Conservation (phyloP, 37 sponge, comb jelly and placozoan genomes). For the Oopsacas minuta region DNA sequence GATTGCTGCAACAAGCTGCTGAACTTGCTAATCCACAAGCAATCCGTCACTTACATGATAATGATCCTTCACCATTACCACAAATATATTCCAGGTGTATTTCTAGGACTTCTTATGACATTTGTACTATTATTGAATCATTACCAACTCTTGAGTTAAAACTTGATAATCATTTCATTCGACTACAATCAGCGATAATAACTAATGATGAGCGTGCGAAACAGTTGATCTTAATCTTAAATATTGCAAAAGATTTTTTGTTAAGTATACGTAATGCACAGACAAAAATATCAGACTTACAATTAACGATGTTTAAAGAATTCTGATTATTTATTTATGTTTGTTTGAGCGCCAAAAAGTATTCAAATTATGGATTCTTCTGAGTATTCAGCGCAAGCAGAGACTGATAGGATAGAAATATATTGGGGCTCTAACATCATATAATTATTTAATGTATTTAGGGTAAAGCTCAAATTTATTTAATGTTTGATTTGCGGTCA, state of each 20-base stretch:
- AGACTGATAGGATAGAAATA: no score
- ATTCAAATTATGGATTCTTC: no score
- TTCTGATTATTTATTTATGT: no score
- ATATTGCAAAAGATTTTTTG: not conserved
- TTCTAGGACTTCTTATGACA: not conserved
- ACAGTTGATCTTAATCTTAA: not conserved
- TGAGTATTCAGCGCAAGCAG: no score
- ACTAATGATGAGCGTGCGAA: not conserved
- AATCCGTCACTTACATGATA: not conserved
- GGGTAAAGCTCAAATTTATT: no score
- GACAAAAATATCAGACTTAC: not conserved
- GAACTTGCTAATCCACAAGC: not conserved
- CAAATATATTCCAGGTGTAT: not conserved
- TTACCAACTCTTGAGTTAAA: not conserved
- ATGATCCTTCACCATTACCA: not conserved
- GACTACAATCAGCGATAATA: not conserved
- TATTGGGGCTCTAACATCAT: no score
- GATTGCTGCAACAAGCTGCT: not conserved
- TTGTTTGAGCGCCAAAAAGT: no score
- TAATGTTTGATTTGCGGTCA: no score
- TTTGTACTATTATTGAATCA: not conserved
- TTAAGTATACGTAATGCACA: not conserved
- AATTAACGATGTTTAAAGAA: not conserved
- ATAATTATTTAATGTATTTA: no score
- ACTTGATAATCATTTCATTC: not conserved